Percentiles rank a stretch among this genome's conserved stretches.
Conservation (phyloP, 2,113 vertebrate genomes). For the Cephalophus harveyi region DNA sequence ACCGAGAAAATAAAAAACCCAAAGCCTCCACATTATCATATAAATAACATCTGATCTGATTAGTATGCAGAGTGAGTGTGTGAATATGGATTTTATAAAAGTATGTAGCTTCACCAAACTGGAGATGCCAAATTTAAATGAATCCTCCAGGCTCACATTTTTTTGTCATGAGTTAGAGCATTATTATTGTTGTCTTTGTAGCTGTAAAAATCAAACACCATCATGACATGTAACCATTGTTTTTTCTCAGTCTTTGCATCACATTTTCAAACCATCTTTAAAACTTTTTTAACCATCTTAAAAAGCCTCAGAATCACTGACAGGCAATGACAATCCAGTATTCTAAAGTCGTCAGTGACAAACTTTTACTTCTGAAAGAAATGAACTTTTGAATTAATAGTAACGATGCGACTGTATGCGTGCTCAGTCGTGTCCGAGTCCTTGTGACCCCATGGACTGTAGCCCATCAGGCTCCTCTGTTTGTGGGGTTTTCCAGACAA, state of each 20-base stretch:
- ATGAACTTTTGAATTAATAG: not conserved
- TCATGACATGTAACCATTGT: not conserved
- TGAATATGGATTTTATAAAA: conserved; percentile 11
- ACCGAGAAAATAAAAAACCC: not conserved
- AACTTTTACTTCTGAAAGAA: not conserved
- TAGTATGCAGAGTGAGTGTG: not conserved
- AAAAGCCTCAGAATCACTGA: not conserved
- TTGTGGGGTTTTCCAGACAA: not conserved
- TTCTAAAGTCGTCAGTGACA: not conserved
- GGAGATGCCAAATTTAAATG: not conserved
- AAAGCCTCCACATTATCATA: not conserved
- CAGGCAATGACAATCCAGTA: not conserved
- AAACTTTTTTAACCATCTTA: not conserved
- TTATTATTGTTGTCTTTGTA: not conserved
- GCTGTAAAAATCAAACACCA: not conserved
- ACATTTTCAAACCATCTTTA: not conserved
- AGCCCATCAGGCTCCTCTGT: not conserved
- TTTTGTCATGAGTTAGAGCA: not conserved
- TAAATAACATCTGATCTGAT: not conserved
- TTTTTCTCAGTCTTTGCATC: not conserved
- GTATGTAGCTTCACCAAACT: not conserved
- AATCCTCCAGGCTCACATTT: not conserved
- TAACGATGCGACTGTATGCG: rapidly evolving
- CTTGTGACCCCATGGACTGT: not conserved
- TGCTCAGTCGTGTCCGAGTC: not conserved